Conservation (phyloP, 2,888 invertebrate genomes). For the Cremastinae sp. region DNA sequence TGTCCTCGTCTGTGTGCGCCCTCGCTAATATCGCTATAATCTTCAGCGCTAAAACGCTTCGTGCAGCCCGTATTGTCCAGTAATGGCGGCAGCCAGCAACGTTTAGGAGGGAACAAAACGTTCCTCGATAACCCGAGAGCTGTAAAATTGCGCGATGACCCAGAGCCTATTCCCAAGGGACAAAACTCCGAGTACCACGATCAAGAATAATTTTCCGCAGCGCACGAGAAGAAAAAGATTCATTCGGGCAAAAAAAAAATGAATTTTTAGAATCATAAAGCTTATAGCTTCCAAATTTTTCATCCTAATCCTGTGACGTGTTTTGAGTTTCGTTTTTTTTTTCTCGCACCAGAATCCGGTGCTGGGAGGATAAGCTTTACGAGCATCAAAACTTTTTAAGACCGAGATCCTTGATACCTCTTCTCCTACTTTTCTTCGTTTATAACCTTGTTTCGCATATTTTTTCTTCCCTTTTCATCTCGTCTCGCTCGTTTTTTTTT, state of each 20-base stretch:
- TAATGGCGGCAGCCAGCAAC: constrained; percentile 61
- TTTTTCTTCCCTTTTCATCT: neutral
- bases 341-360: too few species aligned
- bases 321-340: too few species aligned
- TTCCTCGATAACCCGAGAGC: constrained; percentile 29
- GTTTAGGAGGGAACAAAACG: constrained; percentile 44
- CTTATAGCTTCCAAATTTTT: too few species aligned
- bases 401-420: neutral
- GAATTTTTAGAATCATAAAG: too few species aligned
- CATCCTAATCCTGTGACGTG: too few species aligned
- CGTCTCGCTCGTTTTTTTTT: neutral
- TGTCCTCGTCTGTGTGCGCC: too few species aligned
- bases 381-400: constrained; percentile 4
- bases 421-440: too few species aligned
- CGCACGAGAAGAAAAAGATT: too few species aligned
- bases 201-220: constrained; percentile 16
- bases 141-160: constrained; percentile 62
- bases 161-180: constrained; percentile 11
- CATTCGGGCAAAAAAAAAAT: too few species aligned
- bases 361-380: too few species aligned
- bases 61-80: constrained; percentile 66
- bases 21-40: constrained; percentile 35
- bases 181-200: neutral
- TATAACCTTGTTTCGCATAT: too few species aligned
- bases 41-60: constrained; percentile 44